These are phyloP conservation scores for Batillaria attramentaria DNA, from an alignment of 1,140 invertebrate species.

Conservation along the genomic window DNA sequence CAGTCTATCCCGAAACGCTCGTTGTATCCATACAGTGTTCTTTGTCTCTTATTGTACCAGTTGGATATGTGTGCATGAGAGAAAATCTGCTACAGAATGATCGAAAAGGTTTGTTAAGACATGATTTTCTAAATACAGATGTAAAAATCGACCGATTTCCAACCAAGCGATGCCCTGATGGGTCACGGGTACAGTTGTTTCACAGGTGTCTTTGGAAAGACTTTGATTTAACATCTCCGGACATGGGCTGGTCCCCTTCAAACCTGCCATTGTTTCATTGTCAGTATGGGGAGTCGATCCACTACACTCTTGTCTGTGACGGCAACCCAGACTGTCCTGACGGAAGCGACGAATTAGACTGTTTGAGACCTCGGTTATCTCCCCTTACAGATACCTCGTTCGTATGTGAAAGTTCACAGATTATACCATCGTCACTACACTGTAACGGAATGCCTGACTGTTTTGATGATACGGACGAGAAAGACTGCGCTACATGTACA, in stretches of 20 bases:
- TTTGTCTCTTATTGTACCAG: neutral
- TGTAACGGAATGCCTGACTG: slow-evolving; percentile 36
- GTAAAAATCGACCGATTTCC: neutral
- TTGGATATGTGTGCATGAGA: neutral
- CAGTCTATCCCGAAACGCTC: neutral
- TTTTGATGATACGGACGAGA: slow-evolving; percentile 33
- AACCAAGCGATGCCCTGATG: slow-evolving; percentile 15
- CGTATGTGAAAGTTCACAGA: slow-evolving; percentile 22
- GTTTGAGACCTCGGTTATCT: neutral
- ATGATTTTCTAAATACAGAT: neutral
- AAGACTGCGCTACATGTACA: slow-evolving; percentile 31
- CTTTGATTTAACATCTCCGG: no score
- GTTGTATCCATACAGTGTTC: neutral
- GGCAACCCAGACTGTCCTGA: slow-evolving; percentile 28
- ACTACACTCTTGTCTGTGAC: slow-evolving; percentile 35
- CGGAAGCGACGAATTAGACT: slow-evolving; percentile 27
- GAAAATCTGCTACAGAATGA: neutral
- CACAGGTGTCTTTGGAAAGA: neutral
- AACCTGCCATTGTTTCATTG: slow-evolving; percentile 3
- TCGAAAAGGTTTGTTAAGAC: neutral
- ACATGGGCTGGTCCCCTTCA: neutral
- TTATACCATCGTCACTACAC: neutral
- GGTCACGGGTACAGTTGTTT: slow-evolving; percentile 17
- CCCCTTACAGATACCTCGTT: neutral
- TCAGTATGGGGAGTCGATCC: neutral